Percentiles rank a stretch among this genome's conserved stretches.
phyloP scores from a whole-genome alignment of 2,888 invertebrate species.

The Hoplodrina ambigua region DNA sequence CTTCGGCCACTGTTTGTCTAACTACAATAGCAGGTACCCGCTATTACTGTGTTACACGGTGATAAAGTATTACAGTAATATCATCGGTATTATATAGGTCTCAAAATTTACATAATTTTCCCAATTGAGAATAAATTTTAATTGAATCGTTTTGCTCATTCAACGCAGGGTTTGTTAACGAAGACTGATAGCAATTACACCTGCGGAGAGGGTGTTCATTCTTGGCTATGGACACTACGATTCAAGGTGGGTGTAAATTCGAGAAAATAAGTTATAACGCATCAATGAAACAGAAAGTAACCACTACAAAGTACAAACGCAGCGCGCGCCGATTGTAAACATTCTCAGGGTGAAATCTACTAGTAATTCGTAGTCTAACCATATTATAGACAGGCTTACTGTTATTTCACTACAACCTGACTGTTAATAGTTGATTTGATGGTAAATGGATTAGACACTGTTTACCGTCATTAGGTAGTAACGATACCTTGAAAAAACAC shows the following conservation, averaged over 20 bases:
- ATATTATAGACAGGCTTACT: background rate
- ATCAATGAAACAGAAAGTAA: conserved; percentile 29
- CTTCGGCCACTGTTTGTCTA: conserved; percentile 13
- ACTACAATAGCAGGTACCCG: background rate
- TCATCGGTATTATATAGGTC: too few species aligned
- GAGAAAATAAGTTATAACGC: background rate
- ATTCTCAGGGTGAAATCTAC: conserved; percentile 22
- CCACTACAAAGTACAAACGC: background rate
- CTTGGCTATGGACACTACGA: background rate
- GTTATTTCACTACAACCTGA: background rate
- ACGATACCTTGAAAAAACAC: background rate
- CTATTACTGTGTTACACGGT: background rate
- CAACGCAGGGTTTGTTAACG: too few species aligned
- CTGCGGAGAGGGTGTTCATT: too few species aligned
- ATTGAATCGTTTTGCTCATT: too few species aligned
- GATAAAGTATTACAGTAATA: background rate
- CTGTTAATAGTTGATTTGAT: background rate
- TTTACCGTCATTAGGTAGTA: too few species aligned
- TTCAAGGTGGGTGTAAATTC: background rate
- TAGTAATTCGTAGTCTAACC: conserved; percentile 12
- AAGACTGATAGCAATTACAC: background rate
- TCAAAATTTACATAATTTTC: too few species aligned
- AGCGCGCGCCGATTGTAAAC: background rate
- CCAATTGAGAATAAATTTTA: too few species aligned
- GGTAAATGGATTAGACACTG: background rate